These are phyloP conservation scores for Vimba vimba DNA, from an alignment of 2,113 vertebrate genomes.

Conservation along the genomic window DNA sequence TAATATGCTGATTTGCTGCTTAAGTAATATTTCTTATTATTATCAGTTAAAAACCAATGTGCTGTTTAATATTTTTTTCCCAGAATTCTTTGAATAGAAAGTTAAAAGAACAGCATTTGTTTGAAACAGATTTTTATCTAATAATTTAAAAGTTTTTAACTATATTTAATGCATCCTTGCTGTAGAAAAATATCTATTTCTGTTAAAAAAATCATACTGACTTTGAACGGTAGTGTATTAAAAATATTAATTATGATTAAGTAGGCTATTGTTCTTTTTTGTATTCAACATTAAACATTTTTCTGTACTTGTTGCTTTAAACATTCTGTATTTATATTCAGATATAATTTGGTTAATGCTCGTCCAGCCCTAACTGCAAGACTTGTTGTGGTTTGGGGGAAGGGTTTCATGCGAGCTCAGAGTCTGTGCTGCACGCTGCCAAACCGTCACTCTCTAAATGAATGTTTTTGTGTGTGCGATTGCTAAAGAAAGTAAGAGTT, in stretches of 20 bases:
- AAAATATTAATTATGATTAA: not conserved
- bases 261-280: not conserved
- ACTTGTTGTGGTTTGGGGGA: conserved; percentile 16
- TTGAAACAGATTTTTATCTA: no score
- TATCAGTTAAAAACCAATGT: not conserved
- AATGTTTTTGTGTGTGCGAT: conserved; percentile 22
- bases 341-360: not conserved
- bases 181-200: not conserved
- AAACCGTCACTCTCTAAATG: conserved; percentile 26
- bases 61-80: not conserved
- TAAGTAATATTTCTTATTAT: not conserved
- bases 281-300: not conserved
- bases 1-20: not conserved
- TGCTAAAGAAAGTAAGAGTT: conserved; percentile 14
- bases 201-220: no score
- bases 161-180: not conserved
- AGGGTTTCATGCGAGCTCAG: not conserved
- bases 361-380: not conserved
- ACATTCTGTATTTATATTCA: no score
- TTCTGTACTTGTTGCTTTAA: not conserved
- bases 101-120: no score
- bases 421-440: not conserved
- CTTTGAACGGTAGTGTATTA: not conserved
- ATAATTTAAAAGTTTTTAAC: no score
- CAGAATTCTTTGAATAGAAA: no score